Percentiles rank a stretch among this genome's conserved stretches.
Conservation (phyloP, 2,797 vertebrate genomes). For the Enteromius anoplus region DNA sequence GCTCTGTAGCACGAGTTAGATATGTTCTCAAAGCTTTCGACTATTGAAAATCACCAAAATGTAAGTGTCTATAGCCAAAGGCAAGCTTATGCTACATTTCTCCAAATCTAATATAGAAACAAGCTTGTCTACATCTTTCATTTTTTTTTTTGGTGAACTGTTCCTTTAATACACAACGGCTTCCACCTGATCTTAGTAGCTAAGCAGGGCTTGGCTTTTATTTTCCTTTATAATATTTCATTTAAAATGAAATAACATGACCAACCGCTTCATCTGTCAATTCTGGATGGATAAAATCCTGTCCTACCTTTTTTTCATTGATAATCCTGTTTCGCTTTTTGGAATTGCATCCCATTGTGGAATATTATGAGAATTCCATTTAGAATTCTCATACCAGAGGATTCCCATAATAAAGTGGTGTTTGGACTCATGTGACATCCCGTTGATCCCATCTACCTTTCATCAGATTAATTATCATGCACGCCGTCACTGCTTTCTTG, state of each 20-base stretch:
- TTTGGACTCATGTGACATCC: constrained; percentile 66
- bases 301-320: neutral
- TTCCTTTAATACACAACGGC: neutral
- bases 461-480: constrained; percentile 72
- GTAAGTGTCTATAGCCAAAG: neutral
- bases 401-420: neutral
- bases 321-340: neutral
- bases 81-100: neutral
- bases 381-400: neutral
- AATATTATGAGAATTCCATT: neutral
- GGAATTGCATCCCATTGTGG: neutral
- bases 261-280: neutral
- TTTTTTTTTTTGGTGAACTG: neutral
- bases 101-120: neutral
- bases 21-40: neutral
- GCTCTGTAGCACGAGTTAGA: neutral
- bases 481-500: constrained; percentile 59
- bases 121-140: neutral
- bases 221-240: neutral
- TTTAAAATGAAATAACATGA: neutral
- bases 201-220: neutral
- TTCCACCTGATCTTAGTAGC: neutral
- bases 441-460: constrained; percentile 65
- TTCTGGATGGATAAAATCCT: neutral
- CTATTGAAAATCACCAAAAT: neutral